Conservation (phyloP, 2,888 invertebrate species). For the Epinotia bilunana region DNA sequence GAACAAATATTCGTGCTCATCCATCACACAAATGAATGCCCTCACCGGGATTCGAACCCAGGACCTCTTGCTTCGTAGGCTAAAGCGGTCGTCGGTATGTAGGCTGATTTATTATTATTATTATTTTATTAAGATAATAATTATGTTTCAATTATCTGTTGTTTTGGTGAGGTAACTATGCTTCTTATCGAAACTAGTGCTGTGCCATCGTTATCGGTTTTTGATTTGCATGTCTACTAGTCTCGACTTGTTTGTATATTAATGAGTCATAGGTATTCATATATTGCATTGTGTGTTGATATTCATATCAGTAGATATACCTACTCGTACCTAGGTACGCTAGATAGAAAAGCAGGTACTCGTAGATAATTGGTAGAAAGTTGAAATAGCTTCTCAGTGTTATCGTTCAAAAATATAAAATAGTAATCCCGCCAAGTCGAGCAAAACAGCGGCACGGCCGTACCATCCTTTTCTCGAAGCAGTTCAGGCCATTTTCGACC, state of each 20-base stretch:
- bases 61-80: too few species aligned
- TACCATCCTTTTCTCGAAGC: too few species aligned
- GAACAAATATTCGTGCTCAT: too few species aligned
- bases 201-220: slow-evolving; percentile 31
- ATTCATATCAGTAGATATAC: background rate
- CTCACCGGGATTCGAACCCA: too few species aligned
- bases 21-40: too few species aligned
- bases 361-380: background rate
- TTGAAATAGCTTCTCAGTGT: background rate
- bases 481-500: too few species aligned
- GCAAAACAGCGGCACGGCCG: too few species aligned
- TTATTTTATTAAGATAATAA: slow-evolving; percentile 3
- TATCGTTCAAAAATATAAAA: too few species aligned
- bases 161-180: background rate
- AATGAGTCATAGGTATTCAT: background rate
- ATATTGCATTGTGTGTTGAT: background rate
- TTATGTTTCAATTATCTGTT: background rate
- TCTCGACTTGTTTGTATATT: slow-evolving; percentile 16
- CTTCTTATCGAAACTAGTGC: slow-evolving; percentile 9
- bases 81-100: too few species aligned
- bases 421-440: too few species aligned
- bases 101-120: too few species aligned
- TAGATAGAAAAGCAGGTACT: background rate
- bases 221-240: background rate
- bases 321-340: background rate